Evolutionary conservation across 2,113 vertebrate genomes (phyloP).

Genomic region (Corydoras sp.): DNA sequence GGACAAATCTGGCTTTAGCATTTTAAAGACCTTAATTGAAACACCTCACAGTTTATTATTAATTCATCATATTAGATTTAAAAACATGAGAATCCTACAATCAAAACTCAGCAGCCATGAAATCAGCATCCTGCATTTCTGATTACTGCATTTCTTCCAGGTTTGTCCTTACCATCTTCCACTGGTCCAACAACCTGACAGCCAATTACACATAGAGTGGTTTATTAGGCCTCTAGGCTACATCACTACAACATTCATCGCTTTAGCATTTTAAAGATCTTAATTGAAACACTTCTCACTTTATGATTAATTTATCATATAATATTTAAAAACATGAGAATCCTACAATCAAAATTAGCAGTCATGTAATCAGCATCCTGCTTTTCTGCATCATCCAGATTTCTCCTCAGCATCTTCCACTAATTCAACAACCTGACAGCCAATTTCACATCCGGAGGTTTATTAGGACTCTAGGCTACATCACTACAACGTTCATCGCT

Average conservation of each 20-base stretch:
- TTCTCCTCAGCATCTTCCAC: not conserved
- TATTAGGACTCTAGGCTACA: too few species aligned
- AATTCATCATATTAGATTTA: too few species aligned
- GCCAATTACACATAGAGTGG: not conserved
- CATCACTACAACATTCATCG: too few species aligned
- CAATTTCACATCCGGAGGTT: not conserved
- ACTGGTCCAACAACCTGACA: not conserved
- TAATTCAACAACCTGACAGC: not conserved
- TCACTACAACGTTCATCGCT: too few species aligned
- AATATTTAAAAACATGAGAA: not conserved
- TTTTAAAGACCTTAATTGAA: too few species aligned
- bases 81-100: too few species aligned
- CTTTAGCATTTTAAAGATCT: too few species aligned
- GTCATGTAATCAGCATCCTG: not conserved
- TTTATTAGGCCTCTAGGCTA: too few species aligned
- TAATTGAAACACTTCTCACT: too few species aligned
- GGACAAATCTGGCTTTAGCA: too few species aligned
- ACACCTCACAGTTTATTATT: too few species aligned
- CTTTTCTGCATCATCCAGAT: not conserved
- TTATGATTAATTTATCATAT: not conserved
- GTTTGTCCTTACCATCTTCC: not conserved
- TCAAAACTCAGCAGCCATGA: not conserved
- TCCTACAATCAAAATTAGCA: not conserved
- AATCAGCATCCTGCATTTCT: not conserved
- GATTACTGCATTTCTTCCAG: too few species aligned